These are phyloP conservation scores for Orientallactaga bullata DNA, from an alignment of 2,113 vertebrate genomes.

Conservation along the genomic window DNA sequence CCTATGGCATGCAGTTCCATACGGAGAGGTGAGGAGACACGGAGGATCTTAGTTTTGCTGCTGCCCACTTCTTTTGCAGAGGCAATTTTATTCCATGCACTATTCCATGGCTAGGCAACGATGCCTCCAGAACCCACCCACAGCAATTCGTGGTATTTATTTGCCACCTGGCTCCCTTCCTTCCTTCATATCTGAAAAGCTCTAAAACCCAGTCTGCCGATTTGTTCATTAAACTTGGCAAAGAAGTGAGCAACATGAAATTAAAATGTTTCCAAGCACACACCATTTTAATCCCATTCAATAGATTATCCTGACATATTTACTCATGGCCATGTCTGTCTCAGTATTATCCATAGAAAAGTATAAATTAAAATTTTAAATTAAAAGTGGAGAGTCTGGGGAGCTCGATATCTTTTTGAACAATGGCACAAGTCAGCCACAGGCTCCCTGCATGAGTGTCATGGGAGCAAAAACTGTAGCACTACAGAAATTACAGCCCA, in stretches of 20 bases:
- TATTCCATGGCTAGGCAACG: neutral
- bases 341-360: constrained; percentile 61
- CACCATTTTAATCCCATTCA: constrained; percentile 61
- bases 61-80: neutral
- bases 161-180: constrained; percentile 63
- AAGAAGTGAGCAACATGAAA: constrained; percentile 66
- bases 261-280: constrained; percentile 79
- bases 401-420: constrained; percentile 81
- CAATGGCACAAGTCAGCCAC: constrained; percentile 70
- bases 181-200: neutral
- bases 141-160: constrained; percentile 73
- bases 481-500: constrained; percentile 67
- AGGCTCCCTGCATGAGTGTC: constrained; percentile 44
- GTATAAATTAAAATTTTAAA: constrained; percentile 82
- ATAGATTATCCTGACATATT: constrained; percentile 81
- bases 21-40: neutral
- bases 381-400: constrained; percentile 75
- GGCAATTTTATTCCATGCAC: neutral
- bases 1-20: neutral
- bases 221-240: constrained; percentile 76
- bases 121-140: neutral
- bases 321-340: constrained; percentile 60
- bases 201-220: neutral
- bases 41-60: neutral
- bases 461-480: constrained; percentile 61